Evolutionary conservation across 2,797 vertebrate genomes (phyloP).

Genomic region (Epinephelus malabaricus): DNA sequence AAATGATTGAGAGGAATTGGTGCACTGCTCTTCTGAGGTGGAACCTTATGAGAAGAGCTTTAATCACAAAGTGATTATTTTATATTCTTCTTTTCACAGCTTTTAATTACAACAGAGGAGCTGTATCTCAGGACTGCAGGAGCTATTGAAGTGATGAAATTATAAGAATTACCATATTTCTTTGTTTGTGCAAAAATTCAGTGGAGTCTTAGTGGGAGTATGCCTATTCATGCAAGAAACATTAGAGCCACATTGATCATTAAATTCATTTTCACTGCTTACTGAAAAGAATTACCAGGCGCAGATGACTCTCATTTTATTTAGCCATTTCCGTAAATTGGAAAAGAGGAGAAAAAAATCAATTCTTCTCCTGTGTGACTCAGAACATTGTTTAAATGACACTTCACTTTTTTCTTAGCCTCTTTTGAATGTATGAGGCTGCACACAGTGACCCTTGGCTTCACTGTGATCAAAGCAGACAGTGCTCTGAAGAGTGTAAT

Average conservation of each 20-base stretch:
- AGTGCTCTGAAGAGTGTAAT: conserved; percentile 55
- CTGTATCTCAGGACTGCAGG: conserved; percentile 71
- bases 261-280: conserved; percentile 67
- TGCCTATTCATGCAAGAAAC: conserved; percentile 67
- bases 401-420: conserved; percentile 39
- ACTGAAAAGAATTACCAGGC: conserved; percentile 67
- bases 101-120: conserved; percentile 71
- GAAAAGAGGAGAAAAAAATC: conserved; percentile 61
- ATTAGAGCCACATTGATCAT: conserved; percentile 72
- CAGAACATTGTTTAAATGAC: conserved; percentile 60
- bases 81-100: conserved; percentile 65
- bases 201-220: conserved; percentile 52
- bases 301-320: conserved; percentile 71
- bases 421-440: conserved; percentile 52
- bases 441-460: conserved; percentile 57
- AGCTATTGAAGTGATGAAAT: conserved; percentile 70
- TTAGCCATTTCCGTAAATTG: conserved; percentile 66
- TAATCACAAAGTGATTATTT: conserved; percentile 68
- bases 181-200: conserved; percentile 72
- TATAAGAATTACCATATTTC: conserved; percentile 75
- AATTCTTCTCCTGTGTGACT: conserved; percentile 48
- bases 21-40: conserved; percentile 49
- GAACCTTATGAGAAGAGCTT: conserved; percentile 48
- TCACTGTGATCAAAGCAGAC: conserved; percentile 66
- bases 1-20: conserved; percentile 36